Conservation (phyloP, 2,888 invertebrate species). For the Cantharis lateralis region DNA sequence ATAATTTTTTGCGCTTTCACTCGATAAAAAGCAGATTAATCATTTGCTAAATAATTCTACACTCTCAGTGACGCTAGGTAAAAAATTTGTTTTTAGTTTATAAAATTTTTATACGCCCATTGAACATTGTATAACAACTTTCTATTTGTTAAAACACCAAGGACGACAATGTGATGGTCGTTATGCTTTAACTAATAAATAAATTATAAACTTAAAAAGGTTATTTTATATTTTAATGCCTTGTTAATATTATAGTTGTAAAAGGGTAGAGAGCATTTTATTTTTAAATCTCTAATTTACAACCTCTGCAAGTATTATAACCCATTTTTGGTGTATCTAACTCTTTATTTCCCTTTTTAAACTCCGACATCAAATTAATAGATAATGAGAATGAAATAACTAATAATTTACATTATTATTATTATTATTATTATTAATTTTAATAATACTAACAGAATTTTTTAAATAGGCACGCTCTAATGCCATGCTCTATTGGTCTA, state of each 20-base stretch:
- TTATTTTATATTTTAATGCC: not conserved
- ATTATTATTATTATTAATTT: not conserved
- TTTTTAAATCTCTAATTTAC: not conserved
- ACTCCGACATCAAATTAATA: not conserved
- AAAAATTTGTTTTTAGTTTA: not conserved
- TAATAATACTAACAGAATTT: too few relatives aligned
- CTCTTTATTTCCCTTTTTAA: not conserved
- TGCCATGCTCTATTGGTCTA: too few relatives aligned
- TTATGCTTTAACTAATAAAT: not conserved
- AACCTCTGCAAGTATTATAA: not conserved
- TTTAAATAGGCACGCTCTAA: too few relatives aligned
- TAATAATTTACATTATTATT: not conserved
- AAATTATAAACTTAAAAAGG: not conserved
- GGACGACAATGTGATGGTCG: not conserved
- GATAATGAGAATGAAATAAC: not conserved
- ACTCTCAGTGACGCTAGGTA: not conserved
- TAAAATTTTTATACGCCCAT: not conserved
- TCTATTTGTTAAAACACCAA: not conserved
- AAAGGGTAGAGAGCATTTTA: not conserved
- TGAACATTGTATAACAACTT: not conserved
- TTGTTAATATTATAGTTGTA: not conserved
- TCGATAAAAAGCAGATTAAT: not conserved
- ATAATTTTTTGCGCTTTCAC: not conserved
- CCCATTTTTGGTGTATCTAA: not conserved
- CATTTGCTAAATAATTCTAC: not conserved